Base-by-base conservation (phyloP, 1,140 invertebrate genomes). In the Trichogramma pretiosum region DNA sequence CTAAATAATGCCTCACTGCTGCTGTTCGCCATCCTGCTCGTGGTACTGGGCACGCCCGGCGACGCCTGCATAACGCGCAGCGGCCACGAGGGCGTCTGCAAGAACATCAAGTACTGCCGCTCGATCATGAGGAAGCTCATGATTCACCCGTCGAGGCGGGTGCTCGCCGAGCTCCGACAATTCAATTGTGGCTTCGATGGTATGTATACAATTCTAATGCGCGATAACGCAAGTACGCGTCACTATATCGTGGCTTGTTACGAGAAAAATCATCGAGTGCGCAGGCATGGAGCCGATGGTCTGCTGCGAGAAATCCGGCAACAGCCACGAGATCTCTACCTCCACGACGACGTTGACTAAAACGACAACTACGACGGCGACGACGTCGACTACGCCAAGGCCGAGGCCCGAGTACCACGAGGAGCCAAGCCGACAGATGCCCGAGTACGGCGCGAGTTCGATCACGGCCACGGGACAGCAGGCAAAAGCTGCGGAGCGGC, bases 361-460 rank as follows among this genome's bases (percentile, higher is more conserved):
- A n/a, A n/a, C n/a, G n/a, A n/a, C n/a, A 37, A 28, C 3, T 50
- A 35, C 11, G 16, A 24, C 5, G 13, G 11, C 0, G 17, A 9
- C 1, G 7, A 26, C 10, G n/a, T 11, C 0, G 34, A 33, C 13
- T 18, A 37, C 5, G 36, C 5, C 0, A 5, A 26, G 3, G 36
- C 23, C 14, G 48, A 51, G 2, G 74, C 77, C 45, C 66, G 68
- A 42, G n/a, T n/a, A n/a, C n/a, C n/a, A n/a, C n/a, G n/a, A n/a
- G n/a, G n/a, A n/a, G n/a, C n/a, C n/a, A n/a, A n/a, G n/a, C n/a
- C n/a, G n/a, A n/a, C n/a, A n/a, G n/a, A n/a, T n/a, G n/a, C n/a
- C n/a, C n/a, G n/a, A n/a, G n/a, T 83, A 81, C 54, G 80, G 78
- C 0, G 81, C 77, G 3, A 73, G n/a, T n/a, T n/a, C n/a, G n/a